Evolutionary conservation across 2,888 invertebrate species (phyloP), one percentile per base, ranked within the genome.

Genomic region (Neoscelio sp.): DNA sequence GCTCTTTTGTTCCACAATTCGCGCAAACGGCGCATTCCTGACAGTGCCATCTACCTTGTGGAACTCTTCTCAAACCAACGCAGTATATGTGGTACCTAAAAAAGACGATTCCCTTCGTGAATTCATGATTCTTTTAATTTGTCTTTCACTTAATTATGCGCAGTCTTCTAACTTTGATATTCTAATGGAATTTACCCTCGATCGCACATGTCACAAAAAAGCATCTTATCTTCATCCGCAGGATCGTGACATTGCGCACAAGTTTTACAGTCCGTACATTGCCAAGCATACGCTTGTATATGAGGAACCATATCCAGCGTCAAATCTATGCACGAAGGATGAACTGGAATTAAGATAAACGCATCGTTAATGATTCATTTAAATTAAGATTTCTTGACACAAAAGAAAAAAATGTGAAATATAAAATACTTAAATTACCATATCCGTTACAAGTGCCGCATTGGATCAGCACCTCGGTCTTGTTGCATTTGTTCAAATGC

Each of bases 191-290:
- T 33, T 65, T 74, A 67, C 91, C 98, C 98, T 88, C 98, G 93
- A 91, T 98, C 98, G 91, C 98, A 98, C 87, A 96, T 94, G 91
- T 98, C 98, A 91, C 98, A 98, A 91, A 96, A 97, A 87, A 98
- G 93, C 96, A 98, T 97, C 91, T 96, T 96, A 87, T 96, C 96
- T 91, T 96, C 96, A 89, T 96, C 95, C 82, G 94, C 94, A 28
- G 95, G 94, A 89, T 95, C 95, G 84, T 94, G 93, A 91, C 98
- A 98, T 82, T 94, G 93, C 80, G 95, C 94, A 91, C 98, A 98
- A 50, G 94, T 94, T 92, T 98, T 98, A 91, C 98, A 98, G 85
- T 97, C 97, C 83, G 95, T 95, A 89, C 98, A 98, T 91, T 96
- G 96, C 98, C 98, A 98, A 86, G 94, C 93, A 91, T 98, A 98